phyloP scores from a whole-genome alignment of 2,113 vertebrate genomes.

The Datnioides undecimradiatus region DNA sequence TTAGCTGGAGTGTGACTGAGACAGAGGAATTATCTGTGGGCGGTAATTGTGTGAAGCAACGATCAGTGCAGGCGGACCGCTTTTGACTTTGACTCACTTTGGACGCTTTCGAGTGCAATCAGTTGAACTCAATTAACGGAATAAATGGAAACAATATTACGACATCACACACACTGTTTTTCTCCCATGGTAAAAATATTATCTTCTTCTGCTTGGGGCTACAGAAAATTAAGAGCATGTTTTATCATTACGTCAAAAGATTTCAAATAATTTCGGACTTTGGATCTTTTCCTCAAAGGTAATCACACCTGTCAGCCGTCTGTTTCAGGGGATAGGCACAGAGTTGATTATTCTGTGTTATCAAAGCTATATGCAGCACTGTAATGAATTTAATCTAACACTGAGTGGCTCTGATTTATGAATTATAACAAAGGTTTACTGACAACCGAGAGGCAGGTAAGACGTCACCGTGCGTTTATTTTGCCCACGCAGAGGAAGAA shows the following conservation, averaged over 20 bases:
- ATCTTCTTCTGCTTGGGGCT: slow-evolving; percentile 19
- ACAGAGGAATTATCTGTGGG: slow-evolving; percentile 36
- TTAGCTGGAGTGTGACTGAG: slow-evolving; percentile 24
- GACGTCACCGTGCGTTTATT: slow-evolving; percentile 1
- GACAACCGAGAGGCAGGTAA: neutral
- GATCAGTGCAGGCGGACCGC: slow-evolving; percentile 12
- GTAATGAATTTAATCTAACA: slow-evolving; percentile 22
- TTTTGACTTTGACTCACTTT: slow-evolving; percentile 48
- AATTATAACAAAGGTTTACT: slow-evolving; percentile 15
- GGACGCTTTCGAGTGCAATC: slow-evolving; percentile 38
- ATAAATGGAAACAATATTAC: slow-evolving; percentile 41
- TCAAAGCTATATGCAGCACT: slow-evolving; percentile 14
- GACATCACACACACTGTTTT: neutral
- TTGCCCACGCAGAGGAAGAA: slow-evolving; percentile 13
- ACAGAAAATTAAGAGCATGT: neutral
- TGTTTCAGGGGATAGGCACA: slow-evolving; percentile 15
- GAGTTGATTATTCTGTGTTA: slow-evolving; percentile 48
- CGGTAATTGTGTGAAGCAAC: slow-evolving; percentile 52
- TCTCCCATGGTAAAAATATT: slow-evolving; percentile 7
- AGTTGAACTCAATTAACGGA: slow-evolving; percentile 61
- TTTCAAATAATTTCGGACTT: slow-evolving; percentile 8
- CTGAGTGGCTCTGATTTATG: slow-evolving; percentile 18
- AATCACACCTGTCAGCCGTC: slow-evolving; percentile 3
- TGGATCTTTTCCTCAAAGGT: slow-evolving; percentile 31
- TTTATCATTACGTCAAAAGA: neutral